Evolutionary conservation across 2,888 invertebrate species (phyloP).

Genomic region (Agrotis ipsilon): DNA sequence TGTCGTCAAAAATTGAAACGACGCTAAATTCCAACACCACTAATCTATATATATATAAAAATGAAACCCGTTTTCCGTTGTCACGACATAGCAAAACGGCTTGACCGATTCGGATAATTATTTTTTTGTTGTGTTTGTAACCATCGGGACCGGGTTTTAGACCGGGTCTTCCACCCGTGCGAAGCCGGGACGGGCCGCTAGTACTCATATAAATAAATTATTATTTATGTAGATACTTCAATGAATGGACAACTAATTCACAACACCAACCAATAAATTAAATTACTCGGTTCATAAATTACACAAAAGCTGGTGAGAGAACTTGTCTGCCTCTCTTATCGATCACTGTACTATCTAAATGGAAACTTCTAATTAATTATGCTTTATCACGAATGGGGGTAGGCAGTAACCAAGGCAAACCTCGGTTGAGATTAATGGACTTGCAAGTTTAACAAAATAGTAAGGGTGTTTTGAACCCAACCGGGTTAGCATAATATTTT

Average conservation of each 20-base stretch:
- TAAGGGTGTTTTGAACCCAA: conserved; percentile 13
- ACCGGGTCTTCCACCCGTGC: too few relatives aligned
- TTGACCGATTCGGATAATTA: too few relatives aligned
- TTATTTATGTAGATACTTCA: too few relatives aligned
- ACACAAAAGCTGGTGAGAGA: conserved; percentile 17
- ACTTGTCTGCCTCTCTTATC: conserved; percentile 35
- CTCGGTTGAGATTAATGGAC: conserved; percentile 39
- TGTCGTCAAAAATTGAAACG: too few relatives aligned
- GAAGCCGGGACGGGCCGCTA: too few relatives aligned
- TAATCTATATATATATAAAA: too few relatives aligned
- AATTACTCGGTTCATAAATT: neutral
- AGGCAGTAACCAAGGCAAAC: conserved; percentile 27
- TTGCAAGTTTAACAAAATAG: conserved; percentile 18
- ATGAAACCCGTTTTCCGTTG: too few relatives aligned
- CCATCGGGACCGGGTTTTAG: too few relatives aligned
- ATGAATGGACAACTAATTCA: neutral
- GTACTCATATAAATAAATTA: too few relatives aligned
- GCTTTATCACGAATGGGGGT: conserved; percentile 34
- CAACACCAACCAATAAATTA: neutral
- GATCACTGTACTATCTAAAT: conserved; percentile 28
- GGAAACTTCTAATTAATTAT: conserved; percentile 46
- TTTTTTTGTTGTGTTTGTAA: too few relatives aligned
- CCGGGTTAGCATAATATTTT: conserved; percentile 16
- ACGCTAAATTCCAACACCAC: neutral
- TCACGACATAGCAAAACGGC: too few relatives aligned